Percentiles rank a stretch among this genome's conserved stretches.
Evolutionary conservation across 2,888 invertebrate species (phyloP).

Genomic region (Andricus quercusramuli): DNA sequence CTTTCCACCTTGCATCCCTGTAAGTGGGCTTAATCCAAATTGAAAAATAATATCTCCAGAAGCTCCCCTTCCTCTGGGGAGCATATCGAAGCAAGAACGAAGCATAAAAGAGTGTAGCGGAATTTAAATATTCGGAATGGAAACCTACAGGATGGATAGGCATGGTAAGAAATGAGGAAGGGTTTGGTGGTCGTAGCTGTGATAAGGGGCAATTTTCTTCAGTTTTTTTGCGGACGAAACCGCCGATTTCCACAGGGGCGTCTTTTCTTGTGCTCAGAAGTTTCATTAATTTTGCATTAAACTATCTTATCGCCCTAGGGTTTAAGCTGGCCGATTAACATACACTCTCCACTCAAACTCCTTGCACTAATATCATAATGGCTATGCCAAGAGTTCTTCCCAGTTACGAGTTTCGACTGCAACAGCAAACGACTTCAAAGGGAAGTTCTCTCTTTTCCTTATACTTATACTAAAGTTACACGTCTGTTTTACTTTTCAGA

Average conservation of each 20-base stretch:
- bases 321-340: slow-evolving; percentile 30
- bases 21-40: slow-evolving; percentile 34
- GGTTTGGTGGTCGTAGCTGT: slow-evolving; percentile 2
- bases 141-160: slow-evolving; percentile 12
- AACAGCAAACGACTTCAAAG: slow-evolving; percentile 1
- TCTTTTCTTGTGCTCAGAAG: slow-evolving; percentile 25
- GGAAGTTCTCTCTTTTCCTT: not conserved
- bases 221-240: slow-evolving; percentile 6
- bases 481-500: not conserved
- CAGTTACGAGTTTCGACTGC: slow-evolving; percentile 1
- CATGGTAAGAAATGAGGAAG: slow-evolving; percentile 1
- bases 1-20: not conserved
- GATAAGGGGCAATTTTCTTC: slow-evolving; percentile 24
- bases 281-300: slow-evolving; percentile 37
- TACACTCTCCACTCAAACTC: slow-evolving; percentile 19
- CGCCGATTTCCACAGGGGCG: slow-evolving; percentile 4
- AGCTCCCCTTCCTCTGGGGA: slow-evolving; percentile 3
- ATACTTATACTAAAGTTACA: not conserved
- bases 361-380: slow-evolving; percentile 25
- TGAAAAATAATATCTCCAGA: slow-evolving; percentile 28
- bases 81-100: slow-evolving; percentile 13
- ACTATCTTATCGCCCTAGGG: slow-evolving; percentile 30
- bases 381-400: slow-evolving; percentile 32
- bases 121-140: slow-evolving; percentile 38
- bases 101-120: slow-evolving; percentile 2